Evolutionary conservation across 2,797 vertebrate genomes (phyloP).

Genomic region (Urosaurus nigricauda): DNA sequence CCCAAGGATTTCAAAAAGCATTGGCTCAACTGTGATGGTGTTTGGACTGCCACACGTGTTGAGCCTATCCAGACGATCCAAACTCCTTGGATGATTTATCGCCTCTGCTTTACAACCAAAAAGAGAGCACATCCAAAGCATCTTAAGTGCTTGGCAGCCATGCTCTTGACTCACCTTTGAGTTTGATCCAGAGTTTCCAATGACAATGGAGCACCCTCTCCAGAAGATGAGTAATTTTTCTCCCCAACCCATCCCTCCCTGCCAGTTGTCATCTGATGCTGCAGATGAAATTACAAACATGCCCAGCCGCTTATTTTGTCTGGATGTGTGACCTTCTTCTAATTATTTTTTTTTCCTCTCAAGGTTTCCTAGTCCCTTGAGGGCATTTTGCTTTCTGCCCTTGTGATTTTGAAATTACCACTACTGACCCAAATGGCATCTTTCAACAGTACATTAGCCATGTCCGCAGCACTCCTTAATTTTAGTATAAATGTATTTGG

Average conservation of each 20-base stretch:
- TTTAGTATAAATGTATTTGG: not conserved
- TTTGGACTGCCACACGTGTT: no score
- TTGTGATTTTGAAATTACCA: not conserved
- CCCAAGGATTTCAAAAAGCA: not conserved
- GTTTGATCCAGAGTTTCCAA: not conserved
- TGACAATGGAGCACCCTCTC: not conserved
- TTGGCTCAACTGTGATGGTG: not conserved
- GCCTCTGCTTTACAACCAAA: not conserved
- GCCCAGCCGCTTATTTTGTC: not conserved
- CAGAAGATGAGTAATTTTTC: not conserved
- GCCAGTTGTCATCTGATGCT: not conserved
- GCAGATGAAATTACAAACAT: not conserved
- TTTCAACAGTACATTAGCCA: not conserved
- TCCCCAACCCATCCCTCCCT: no score
- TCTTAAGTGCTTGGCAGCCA: not conserved
- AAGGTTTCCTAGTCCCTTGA: not conserved
- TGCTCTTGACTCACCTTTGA: not conserved
- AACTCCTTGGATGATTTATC: no score
- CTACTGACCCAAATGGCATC: not conserved
- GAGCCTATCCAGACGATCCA: not conserved
- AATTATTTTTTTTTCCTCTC: slow-evolving; percentile 8
- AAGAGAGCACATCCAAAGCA: no score
- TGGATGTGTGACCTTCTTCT: slow-evolving; percentile 19
- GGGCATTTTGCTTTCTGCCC: not conserved
- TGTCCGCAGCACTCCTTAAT: no score